Conservation (phyloP, 2,888 invertebrate species). For the Eilema depressum region DNA sequence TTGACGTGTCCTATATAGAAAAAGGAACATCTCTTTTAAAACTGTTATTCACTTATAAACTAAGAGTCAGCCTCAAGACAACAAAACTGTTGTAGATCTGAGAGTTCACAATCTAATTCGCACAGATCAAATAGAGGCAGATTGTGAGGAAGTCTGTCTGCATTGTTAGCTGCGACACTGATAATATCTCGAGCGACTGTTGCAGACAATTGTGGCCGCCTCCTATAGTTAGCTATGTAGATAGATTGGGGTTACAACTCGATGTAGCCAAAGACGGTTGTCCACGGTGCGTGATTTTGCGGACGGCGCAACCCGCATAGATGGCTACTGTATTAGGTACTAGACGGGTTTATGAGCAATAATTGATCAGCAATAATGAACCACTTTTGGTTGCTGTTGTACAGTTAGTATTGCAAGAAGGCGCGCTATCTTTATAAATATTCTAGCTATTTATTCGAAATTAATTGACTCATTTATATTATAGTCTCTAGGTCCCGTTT, state of each 20-base stretch:
- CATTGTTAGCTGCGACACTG: slow-evolving; percentile 25
- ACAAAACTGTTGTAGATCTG: neutral
- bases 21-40: too few relatives aligned
- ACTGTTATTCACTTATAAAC: neutral
- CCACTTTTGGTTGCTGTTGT: too few relatives aligned
- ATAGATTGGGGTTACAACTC: slow-evolving; percentile 1
- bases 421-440: too few relatives aligned
- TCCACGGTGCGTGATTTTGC: neutral
- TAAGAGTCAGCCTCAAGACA: neutral
- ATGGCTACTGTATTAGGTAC: too few relatives aligned
- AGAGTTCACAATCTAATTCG: slow-evolving; percentile 32
- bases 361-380: too few relatives aligned
- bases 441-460: too few relatives aligned
- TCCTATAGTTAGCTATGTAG: neutral
- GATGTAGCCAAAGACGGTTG: neutral
- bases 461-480: too few relatives aligned
- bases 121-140: slow-evolving; percentile 33
- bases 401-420: too few relatives aligned
- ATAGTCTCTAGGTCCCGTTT: too few relatives aligned
- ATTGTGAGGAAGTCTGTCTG: slow-evolving; percentile 26
- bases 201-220: slow-evolving; percentile 23
- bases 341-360: too few relatives aligned
- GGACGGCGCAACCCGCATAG: too few relatives aligned
- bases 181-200: slow-evolving; percentile 25
- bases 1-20: too few relatives aligned